Evolutionary conservation across 2,797 vertebrate species (phyloP).

Genomic region (Cygnus olor): DNA sequence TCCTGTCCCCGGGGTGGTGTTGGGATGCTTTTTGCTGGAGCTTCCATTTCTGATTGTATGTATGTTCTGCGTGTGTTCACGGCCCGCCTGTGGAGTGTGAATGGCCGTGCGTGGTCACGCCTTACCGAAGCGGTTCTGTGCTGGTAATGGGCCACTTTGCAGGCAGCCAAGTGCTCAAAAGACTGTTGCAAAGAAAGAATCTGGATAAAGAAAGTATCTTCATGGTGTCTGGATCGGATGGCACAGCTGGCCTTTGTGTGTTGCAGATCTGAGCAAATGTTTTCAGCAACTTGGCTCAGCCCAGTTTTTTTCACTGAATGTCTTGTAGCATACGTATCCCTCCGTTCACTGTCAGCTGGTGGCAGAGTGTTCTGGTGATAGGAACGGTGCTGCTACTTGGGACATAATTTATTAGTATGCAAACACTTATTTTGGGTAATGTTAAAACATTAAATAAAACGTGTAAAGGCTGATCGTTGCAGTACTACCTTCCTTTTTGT

Average conservation of each 20-base stretch:
- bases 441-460: background rate
- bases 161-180: background rate
- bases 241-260: background rate
- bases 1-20: background rate
- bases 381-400: background rate
- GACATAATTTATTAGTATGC: background rate
- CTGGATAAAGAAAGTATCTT: background rate
- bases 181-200: background rate
- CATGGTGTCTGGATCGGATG: background rate
- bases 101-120: background rate
- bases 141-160: background rate
- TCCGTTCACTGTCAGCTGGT: background rate
- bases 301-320: background rate
- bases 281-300: background rate
- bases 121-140: background rate
- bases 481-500: background rate
- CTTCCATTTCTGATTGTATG: constrained; percentile 16
- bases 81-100: background rate
- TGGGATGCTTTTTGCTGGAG: constrained; percentile 13
- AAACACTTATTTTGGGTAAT: background rate
- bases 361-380: background rate
- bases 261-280: background rate
- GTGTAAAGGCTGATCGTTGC: background rate
- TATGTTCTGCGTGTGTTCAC: background rate
- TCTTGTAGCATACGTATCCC: background rate